phyloP scores from a whole-genome alignment of 2,797 vertebrate species.

The Gallinago stenura region DNA sequence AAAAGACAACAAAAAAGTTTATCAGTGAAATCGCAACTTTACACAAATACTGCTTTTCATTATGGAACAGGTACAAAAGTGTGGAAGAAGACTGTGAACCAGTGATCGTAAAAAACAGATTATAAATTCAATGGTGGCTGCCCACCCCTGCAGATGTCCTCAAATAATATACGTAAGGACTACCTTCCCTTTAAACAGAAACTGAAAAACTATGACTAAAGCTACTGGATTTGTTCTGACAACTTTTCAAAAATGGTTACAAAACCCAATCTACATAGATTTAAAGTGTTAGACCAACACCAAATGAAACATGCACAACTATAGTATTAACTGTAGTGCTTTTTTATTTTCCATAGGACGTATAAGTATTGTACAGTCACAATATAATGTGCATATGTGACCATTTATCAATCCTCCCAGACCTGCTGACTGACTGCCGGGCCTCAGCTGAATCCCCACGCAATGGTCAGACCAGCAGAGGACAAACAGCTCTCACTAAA shows the following conservation, averaged over 20 bases:
- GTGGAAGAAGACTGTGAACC: background rate
- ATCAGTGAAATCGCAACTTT: background rate
- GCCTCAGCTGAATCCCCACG: background rate
- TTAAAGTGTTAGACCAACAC: background rate
- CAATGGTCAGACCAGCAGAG: background rate
- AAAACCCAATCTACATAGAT: background rate
- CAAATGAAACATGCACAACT: background rate
- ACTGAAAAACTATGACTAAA: background rate
- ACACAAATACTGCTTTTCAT: background rate
- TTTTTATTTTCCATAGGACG: background rate
- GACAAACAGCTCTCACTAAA: fast-evolving
- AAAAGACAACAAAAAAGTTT: background rate
- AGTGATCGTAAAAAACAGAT: background rate
- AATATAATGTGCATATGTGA: fast-evolving
- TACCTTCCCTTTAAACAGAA: background rate
- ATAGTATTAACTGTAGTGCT: background rate
- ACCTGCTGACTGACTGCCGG: background rate
- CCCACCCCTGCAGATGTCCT: background rate
- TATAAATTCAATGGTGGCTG: background rate
- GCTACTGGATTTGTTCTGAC: background rate
- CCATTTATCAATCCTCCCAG: background rate
- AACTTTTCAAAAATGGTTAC: background rate
- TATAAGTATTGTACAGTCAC: background rate
- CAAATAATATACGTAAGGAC: background rate
- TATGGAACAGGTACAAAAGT: background rate